Evolutionary conservation across 2,797 vertebrate species (phyloP).

Genomic region (Propithecus deckenii): DNA sequence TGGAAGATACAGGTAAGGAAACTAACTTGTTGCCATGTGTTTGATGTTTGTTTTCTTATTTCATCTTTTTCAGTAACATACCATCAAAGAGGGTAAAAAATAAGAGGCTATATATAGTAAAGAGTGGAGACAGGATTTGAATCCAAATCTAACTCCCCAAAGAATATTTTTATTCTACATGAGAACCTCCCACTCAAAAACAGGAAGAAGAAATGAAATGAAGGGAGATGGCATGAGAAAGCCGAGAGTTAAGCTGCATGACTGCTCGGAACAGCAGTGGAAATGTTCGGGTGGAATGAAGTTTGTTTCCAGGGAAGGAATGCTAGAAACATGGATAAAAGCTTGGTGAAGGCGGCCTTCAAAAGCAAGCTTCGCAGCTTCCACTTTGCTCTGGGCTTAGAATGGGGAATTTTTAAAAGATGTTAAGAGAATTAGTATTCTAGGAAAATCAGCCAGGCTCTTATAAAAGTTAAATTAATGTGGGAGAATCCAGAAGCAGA

Average conservation of each 20-base stretch:
- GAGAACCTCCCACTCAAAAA: not conserved
- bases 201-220: not conserved
- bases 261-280: not conserved
- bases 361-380: not conserved
- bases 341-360: fast-evolving
- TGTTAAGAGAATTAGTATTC: not conserved
- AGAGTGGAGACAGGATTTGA: not conserved
- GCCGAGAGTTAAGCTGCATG: fast-evolving
- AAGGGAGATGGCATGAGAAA: not conserved
- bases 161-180: not conserved
- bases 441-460: not conserved
- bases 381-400: not conserved
- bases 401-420: not conserved
- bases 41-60: not conserved
- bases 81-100: too few species aligned
- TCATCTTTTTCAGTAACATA: not conserved
- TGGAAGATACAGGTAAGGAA: fast-evolving
- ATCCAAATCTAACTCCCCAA: not conserved
- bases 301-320: not conserved
- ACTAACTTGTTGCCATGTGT: too few species aligned
- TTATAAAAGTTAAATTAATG: not conserved
- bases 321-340: not conserved
- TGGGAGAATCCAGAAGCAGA: too few species aligned
- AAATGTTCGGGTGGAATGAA: too few species aligned
- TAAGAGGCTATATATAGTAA: fast-evolving